phyloP scores from a whole-genome alignment of 2,797 vertebrate genomes.

The Myotis vivesi region DNA sequence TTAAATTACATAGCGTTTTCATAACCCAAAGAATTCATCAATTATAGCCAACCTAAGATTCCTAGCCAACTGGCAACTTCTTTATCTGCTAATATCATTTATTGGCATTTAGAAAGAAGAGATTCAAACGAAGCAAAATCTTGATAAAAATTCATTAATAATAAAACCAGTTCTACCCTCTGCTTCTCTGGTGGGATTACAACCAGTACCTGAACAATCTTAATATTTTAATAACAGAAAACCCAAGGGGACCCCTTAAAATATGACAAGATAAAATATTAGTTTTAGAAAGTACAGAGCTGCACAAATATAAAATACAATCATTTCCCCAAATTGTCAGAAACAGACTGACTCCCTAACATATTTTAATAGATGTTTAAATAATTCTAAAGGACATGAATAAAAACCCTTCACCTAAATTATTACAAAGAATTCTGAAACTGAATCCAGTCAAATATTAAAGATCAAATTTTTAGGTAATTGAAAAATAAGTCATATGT shows the following conservation, averaged over 20 bases:
- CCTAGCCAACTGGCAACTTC: neutral
- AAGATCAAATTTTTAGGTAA: constrained; percentile 18
- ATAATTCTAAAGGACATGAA: constrained; percentile 18
- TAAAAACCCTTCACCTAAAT: constrained; percentile 13
- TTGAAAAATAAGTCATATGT: constrained; percentile 28
- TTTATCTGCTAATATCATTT: neutral
- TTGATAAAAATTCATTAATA: constrained; percentile 45
- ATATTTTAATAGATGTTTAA: constrained; percentile 33
- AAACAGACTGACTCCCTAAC: constrained; percentile 36
- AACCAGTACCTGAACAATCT: constrained; percentile 1
- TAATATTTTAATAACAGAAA: constrained; percentile 32
- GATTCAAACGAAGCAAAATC: constrained; percentile 40
- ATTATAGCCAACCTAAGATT: constrained; percentile 31
- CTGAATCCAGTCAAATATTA: constrained; percentile 34
- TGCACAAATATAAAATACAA: constrained; percentile 43
- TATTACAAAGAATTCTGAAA: constrained; percentile 40
- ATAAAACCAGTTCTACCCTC: neutral
- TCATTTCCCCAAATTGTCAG: neutral
- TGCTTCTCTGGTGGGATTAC: neutral
- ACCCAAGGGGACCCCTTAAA: neutral
- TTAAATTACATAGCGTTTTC: neutral
- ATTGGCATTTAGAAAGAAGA: constrained; percentile 41
- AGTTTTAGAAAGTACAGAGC: constrained; percentile 27
- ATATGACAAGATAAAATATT: neutral
- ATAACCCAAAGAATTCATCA: constrained; percentile 18